A percentile compares a stretch with the other conserved stretches of the same genome.
These are phyloP conservation scores for Micronycteris hirsuta DNA, from an alignment of 2,113 vertebrate species.

Conservation along the genomic window DNA sequence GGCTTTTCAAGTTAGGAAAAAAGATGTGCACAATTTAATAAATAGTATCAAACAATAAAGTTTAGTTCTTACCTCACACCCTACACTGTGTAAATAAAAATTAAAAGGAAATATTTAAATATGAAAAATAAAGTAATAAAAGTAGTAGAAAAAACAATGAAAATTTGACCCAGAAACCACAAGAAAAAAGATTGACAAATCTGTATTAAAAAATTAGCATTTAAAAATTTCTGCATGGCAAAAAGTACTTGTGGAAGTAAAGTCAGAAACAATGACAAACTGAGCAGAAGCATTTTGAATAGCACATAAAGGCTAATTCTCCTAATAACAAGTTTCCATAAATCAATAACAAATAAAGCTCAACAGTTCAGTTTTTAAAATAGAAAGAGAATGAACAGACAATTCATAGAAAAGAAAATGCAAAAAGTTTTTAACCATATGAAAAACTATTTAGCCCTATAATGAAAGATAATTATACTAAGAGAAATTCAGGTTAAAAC, in stretches of 20 bases:
- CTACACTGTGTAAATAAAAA: neutral
- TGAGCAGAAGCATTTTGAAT: neutral
- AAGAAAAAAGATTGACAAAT: neutral
- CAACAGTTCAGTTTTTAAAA: neutral
- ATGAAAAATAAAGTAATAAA: neutral
- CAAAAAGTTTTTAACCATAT: conserved; percentile 1
- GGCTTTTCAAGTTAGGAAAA: neutral
- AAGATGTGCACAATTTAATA: neutral
- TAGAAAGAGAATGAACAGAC: neutral
- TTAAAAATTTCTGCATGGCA: neutral
- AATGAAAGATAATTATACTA: conserved; percentile 20
- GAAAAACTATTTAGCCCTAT: conserved; percentile 30
- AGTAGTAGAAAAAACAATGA: neutral
- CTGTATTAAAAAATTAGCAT: neutral
- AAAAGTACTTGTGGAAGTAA: neutral
- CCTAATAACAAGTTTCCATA: neutral
- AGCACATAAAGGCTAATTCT: neutral
- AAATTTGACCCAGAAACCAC: neutral
- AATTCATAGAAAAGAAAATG: conserved; percentile 1
- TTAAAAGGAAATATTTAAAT: neutral
- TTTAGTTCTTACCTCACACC: neutral
- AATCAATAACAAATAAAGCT: neutral
- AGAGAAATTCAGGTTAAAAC: conserved; percentile 44
- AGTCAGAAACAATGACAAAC: neutral
- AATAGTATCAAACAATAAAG: neutral